Evolutionary conservation across 2,888 invertebrate genomes (phyloP).

Genomic region (Eristalis intricaria): DNA sequence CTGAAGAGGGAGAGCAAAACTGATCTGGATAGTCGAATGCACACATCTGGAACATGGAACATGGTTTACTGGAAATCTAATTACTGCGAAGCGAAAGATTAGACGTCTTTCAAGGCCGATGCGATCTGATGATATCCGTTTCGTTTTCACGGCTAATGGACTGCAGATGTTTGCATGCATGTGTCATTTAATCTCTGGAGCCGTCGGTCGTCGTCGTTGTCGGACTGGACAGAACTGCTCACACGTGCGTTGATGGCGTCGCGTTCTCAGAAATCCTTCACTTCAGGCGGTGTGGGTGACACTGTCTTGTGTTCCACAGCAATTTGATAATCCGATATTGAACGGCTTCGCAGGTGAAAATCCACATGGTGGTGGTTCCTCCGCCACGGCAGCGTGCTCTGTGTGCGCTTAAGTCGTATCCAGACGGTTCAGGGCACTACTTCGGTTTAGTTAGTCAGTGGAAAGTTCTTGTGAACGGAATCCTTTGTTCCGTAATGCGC

Average conservation of each 20-base stretch:
- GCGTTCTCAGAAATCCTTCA: constrained; percentile 39
- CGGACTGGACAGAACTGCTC: constrained; percentile 15
- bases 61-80: constrained; percentile 52
- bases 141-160: constrained; percentile 57
- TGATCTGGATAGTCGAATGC: constrained; percentile 6
- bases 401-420: constrained; percentile 25
- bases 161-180: constrained; percentile 58
- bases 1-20: constrained; percentile 11
- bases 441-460: constrained; percentile 39
- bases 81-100: constrained; percentile 44
- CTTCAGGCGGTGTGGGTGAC: constrained; percentile 20
- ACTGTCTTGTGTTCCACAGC: constrained; percentile 1
- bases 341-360: constrained; percentile 69
- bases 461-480: constrained; percentile 61
- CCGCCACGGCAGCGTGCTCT: constrained; percentile 6
- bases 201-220: background rate
- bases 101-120: constrained; percentile 57
- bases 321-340: constrained; percentile 62
- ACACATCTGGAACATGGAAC: constrained; percentile 41
- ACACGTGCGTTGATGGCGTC: constrained; percentile 1
- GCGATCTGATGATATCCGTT: constrained; percentile 41
- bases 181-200: constrained; percentile 18
- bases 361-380: constrained; percentile 18
- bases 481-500: constrained; percentile 63
- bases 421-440: constrained; percentile 19